Evolutionary conservation across 2,113 vertebrate species (phyloP).

Genomic region (Heterochromis multidens): DNA sequence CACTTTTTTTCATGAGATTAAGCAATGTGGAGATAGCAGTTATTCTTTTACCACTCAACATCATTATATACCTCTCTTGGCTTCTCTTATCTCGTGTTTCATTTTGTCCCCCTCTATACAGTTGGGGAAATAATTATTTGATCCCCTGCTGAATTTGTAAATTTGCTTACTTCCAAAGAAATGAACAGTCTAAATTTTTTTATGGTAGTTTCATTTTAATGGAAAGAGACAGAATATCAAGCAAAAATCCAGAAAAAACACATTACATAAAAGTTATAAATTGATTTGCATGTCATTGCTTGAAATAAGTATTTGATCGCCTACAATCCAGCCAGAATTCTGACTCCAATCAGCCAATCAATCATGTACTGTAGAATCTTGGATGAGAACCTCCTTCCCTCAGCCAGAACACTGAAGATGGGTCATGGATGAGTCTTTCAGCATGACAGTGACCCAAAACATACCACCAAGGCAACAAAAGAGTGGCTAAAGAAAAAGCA

Average conservation of each 20-base stretch:
- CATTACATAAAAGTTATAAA: background rate
- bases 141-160: background rate
- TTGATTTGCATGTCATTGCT: background rate
- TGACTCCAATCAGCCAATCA: too few relatives aligned
- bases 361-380: too few relatives aligned
- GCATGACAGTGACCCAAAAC: too few relatives aligned
- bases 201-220: background rate
- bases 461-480: too few relatives aligned
- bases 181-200: background rate
- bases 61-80: constrained; percentile 29
- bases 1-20: background rate
- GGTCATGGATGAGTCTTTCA: too few relatives aligned
- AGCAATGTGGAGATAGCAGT: background rate
- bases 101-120: background rate
- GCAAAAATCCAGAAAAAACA: too few relatives aligned
- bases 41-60: constrained; percentile 46
- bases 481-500: too few relatives aligned
- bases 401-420: too few relatives aligned
- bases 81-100: constrained; percentile 11
- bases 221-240: too few relatives aligned
- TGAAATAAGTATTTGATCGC: background rate
- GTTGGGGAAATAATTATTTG: background rate
- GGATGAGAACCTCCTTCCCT: too few relatives aligned
- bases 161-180: background rate
- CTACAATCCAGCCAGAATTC: too few relatives aligned